A percentile compares a stretch with the other conserved stretches of the same genome.
Evolutionary conservation across 2,888 invertebrate genomes (phyloP).

Genomic region (Physocephala rufipes): DNA sequence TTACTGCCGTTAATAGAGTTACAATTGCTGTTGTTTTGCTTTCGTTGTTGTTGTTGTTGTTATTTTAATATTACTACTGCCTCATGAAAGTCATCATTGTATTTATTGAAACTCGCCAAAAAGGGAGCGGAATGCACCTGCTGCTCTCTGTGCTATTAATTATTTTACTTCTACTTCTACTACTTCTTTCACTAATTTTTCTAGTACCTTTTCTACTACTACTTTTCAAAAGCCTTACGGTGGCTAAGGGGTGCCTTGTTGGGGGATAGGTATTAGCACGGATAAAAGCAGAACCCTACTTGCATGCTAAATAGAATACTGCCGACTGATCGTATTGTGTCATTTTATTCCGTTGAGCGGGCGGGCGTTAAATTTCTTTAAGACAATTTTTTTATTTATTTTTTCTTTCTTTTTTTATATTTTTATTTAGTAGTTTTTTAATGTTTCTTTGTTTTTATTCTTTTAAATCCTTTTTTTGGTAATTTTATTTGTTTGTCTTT

Average conservation of each 20-base stretch:
- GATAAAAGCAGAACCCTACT: conserved; percentile 39
- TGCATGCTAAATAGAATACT: conserved; percentile 53
- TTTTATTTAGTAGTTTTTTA: conserved; percentile 36
- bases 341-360: not conserved
- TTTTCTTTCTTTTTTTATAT: conserved; percentile 21
- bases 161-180: no score
- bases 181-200: no score
- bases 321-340: not conserved
- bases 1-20: no score
- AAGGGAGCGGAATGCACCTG: not conserved
- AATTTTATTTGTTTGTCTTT: conserved; percentile 37
- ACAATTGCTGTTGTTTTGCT: not conserved
- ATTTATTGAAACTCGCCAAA: not conserved
- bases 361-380: not conserved
- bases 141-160: no score
- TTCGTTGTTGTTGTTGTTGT: not conserved
- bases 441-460: no score
- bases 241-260: no score
- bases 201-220: no score
- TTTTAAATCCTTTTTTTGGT: no score
- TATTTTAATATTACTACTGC: not conserved
- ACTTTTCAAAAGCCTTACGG: no score
- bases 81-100: conserved; percentile 2
- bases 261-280: not conserved
- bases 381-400: conserved; percentile 5